Evolutionary conservation across 2,888 invertebrate genomes (phyloP), one percentile per base, ranked within the genome.

Genomic region (Plagiodera versicolora): DNA sequence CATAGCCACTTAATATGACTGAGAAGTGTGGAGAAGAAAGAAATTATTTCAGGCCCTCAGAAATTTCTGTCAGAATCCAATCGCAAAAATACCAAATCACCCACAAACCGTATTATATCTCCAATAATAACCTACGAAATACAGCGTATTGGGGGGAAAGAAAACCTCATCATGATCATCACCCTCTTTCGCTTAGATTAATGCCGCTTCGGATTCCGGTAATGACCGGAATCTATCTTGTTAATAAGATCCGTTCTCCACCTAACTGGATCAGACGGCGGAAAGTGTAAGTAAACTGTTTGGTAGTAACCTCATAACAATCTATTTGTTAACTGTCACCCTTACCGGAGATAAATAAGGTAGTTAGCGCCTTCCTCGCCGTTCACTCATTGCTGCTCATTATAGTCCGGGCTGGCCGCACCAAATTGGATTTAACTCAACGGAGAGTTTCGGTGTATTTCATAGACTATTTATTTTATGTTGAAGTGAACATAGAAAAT

Each of bases 281-380:
- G 74, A 70, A 76, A 76, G 74, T 75, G 75, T 77, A 77, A 77
- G 76, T 75, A 75, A 75, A 75, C 75, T 74, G 70, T 75, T 74
- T 69, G 65, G 72, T 70, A 72, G 71, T 70, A 69, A 72, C 72
- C 72, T 75, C 74, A 73, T 74, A 72, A 72, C 72, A 73, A 70
- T 71, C 74, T 76, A 78, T 78, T 78, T 78, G 77, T 78, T 76
- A 77, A 74, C 75, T 77, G 77, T 77, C 76, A 66, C 66, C 61
- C 67, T 74, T 74, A 72, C 72, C 76, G 68, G 72, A 75, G 75
- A 77, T 75, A 73, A 74, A 77, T 77, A 70, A 72, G 69, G 67
- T 74, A 72, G 75, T 71, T 70, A 69, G 64, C 59, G 62, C 61
- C 46, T 58, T 50, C n/a, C n/a, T n/a, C 30, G 39, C 35, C 32